These are phyloP conservation scores for Escarpia spicata DNA, from an alignment of 2,888 invertebrate genomes.

Conservation along the genomic window DNA sequence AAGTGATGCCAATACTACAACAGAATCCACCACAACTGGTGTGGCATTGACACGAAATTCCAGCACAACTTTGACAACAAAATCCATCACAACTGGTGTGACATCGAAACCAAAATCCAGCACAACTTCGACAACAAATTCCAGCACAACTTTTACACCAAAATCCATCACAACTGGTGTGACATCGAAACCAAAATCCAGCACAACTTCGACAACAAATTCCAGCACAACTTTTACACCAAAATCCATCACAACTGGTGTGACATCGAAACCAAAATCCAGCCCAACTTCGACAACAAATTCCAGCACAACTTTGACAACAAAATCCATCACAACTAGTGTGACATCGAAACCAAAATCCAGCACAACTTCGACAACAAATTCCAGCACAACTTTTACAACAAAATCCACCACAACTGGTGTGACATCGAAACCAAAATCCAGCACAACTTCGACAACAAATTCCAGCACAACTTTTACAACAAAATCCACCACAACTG, in stretches of 20 bases:
- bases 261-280: background rate
- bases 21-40: background rate
- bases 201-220: background rate
- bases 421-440: background rate
- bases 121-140: background rate
- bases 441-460: background rate
- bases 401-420: background rate
- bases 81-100: background rate
- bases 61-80: background rate
- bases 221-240: background rate
- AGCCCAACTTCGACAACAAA: background rate
- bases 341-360: background rate
- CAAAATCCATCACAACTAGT: background rate
- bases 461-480: background rate
- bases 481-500: background rate
- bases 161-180: background rate
- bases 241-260: background rate
- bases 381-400: background rate
- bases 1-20: background rate
- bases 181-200: background rate
- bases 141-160: background rate
- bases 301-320: background rate
- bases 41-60: background rate
- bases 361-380: background rate
- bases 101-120: background rate